phyloP scores from a whole-genome alignment of 2,888 invertebrate genomes.

The Ochlodes sylvanus region DNA sequence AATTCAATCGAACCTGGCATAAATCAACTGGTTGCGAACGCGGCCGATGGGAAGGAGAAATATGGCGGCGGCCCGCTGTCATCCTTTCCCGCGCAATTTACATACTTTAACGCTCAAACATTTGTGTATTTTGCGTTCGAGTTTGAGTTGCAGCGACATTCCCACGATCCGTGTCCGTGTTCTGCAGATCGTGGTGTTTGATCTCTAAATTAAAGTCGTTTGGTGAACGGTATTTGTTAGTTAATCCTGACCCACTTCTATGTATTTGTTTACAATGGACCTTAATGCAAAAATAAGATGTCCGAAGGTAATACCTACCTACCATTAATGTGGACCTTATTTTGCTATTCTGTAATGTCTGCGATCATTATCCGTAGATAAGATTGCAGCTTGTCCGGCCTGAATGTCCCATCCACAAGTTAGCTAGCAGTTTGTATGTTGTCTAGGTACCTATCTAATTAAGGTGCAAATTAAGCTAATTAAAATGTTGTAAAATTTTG shows the following conservation, averaged over 20 bases:
- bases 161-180: constrained; percentile 50
- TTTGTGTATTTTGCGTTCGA: constrained; percentile 51
- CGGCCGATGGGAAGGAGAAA: constrained; percentile 48
- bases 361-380: too few species aligned
- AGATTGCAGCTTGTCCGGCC: too few species aligned
- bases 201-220: constrained; percentile 28
- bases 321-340: too few species aligned
- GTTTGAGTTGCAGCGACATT: constrained; percentile 46
- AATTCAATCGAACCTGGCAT: constrained; percentile 51
- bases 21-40: constrained; percentile 40
- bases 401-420: too few species aligned
- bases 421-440: too few species aligned
- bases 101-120: constrained; percentile 48
- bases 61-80: constrained; percentile 56
- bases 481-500: too few species aligned
- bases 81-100: constrained; percentile 65
- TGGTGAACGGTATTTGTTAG: constrained; percentile 23
- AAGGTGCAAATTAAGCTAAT: too few species aligned
- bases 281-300: constrained; percentile 1
- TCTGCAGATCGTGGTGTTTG: constrained; percentile 23
- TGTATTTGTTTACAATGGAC: not conserved
- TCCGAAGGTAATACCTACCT: too few species aligned
- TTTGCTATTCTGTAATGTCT: too few species aligned
- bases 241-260: not conserved
- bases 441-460: too few species aligned